A percentile compares a stretch with the other conserved stretches of the same genome.
Conservation (phyloP, 1,140 invertebrate genomes). For the Drosophila ironensis region DNA sequence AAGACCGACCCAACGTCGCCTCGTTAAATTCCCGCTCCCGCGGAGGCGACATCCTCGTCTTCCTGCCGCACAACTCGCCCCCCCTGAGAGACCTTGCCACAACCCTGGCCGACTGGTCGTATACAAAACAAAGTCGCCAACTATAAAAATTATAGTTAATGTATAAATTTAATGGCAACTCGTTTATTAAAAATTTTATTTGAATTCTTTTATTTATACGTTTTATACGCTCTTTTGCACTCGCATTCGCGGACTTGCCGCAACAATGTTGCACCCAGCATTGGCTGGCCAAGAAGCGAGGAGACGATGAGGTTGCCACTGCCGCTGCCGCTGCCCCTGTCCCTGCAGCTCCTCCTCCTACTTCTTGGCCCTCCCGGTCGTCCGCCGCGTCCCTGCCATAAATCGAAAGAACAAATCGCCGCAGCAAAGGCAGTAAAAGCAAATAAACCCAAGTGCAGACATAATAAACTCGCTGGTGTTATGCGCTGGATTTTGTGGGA, state of each 20-base stretch:
- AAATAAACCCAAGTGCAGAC: slow-evolving; percentile 80
- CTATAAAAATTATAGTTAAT: slow-evolving; percentile 82
- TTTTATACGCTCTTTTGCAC: slow-evolving; percentile 76
- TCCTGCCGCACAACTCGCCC: slow-evolving; percentile 14
- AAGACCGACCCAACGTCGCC: slow-evolving; percentile 46
- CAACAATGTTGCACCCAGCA: slow-evolving; percentile 74
- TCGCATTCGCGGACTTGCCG: slow-evolving; percentile 40
- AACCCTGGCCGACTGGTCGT: slow-evolving; percentile 35
- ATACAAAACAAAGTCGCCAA: slow-evolving; percentile 80
- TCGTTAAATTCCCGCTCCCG: slow-evolving; percentile 50
- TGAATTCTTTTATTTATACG: slow-evolving; percentile 81
- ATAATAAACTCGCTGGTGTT: slow-evolving; percentile 79
- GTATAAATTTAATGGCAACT: slow-evolving; percentile 82
- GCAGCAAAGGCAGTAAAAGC: slow-evolving; percentile 78
- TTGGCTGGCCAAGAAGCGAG: slow-evolving; percentile 33
- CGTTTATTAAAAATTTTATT: slow-evolving; percentile 82
- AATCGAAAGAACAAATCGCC: slow-evolving; percentile 80
- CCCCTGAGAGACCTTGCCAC: neutral
- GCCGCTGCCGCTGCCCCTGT: neutral
- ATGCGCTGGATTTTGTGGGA: slow-evolving; percentile 42
- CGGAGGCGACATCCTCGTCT: slow-evolving; percentile 31
- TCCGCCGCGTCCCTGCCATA: slow-evolving; percentile 46
- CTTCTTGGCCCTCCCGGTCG: neutral
- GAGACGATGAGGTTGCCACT: slow-evolving; percentile 32
- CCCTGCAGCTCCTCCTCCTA: neutral